Percentiles rank a stretch among this genome's conserved stretches.
phyloP scores from a whole-genome alignment of 2,797 vertebrate species.

The Huso huso region DNA sequence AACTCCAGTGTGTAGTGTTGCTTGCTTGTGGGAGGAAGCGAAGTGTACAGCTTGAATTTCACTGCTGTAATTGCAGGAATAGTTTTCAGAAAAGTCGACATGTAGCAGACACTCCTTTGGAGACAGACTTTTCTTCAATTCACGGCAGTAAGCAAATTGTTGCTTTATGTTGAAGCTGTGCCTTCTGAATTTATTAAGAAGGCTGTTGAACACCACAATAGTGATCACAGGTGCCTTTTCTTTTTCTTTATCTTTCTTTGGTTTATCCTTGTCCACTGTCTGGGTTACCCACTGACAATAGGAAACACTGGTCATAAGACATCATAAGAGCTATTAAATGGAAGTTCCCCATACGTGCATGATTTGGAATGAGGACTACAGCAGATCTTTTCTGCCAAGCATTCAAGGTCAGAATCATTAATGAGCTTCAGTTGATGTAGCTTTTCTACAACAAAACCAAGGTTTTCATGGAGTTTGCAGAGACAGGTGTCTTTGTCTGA shows the following conservation, averaged over 20 bases:
- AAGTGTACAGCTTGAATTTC: too few species aligned
- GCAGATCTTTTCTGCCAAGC: not conserved
- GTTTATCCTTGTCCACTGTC: not conserved
- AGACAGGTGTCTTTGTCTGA: not conserved
- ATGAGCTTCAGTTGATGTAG: not conserved
- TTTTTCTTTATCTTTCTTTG: not conserved
- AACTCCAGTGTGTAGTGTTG: conserved; percentile 2
- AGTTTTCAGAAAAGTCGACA: conserved; percentile 17
- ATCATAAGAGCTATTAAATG: not conserved
- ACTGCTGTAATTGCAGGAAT: not conserved
- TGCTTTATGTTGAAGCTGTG: not conserved
- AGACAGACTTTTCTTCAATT: not conserved
- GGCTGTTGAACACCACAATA: not conserved
- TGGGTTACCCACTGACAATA: not conserved
- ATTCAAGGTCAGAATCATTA: not conserved
- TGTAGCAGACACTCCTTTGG: conserved; percentile 1
- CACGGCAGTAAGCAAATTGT: not conserved
- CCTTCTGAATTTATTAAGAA: not conserved
- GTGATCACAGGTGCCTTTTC: not conserved
- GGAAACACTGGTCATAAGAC: not conserved
- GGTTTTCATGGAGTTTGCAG: not conserved
- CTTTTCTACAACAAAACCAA: not conserved
- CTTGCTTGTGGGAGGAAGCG: not conserved
- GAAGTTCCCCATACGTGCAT: not conserved
- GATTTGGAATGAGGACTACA: not conserved